phyloP scores from a whole-genome alignment of 2,888 invertebrate genomes.

The Drosophila affinis region DNA sequence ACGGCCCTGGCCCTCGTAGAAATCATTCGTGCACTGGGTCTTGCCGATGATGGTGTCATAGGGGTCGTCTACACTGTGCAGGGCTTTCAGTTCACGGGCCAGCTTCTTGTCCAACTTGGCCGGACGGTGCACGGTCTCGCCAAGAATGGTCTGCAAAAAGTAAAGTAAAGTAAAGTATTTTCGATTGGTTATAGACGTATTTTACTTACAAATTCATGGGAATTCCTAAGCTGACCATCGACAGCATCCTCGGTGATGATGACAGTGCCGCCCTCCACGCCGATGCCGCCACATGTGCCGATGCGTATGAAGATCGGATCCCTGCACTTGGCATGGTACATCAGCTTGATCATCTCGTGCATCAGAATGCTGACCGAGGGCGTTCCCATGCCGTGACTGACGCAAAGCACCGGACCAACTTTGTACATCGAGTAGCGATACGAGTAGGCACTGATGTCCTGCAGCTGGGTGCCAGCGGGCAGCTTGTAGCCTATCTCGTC shows the following conservation, averaged over 20 bases:
- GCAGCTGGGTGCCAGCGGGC: conserved; percentile 93
- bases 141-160: conserved; percentile 89
- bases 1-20: conserved; percentile 98
- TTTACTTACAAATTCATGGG: conserved; percentile 90
- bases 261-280: conserved; percentile 96
- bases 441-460: conserved; percentile 95
- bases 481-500: conserved; percentile 94
- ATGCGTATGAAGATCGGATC: conserved; percentile 97
- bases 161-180: background rate
- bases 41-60: conserved; percentile 95
- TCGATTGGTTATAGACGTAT: too few relatives aligned
- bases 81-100: conserved; percentile 90
- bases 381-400: conserved; percentile 97
- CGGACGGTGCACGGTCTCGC: conserved; percentile 91
- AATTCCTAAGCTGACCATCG: conserved; percentile 92
- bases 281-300: conserved; percentile 97
- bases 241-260: conserved; percentile 96
- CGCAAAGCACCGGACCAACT: conserved; percentile 84
- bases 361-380: conserved; percentile 97
- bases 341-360: conserved; percentile 97
- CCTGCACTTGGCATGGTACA: conserved; percentile 94
- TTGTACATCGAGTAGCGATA: conserved; percentile 98
- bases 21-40: conserved; percentile 98
- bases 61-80: conserved; percentile 90
- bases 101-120: conserved; percentile 93